These are phyloP conservation scores for Myripristis murdjan DNA, from an alignment of 2,797 vertebrate species.

Conservation along the genomic window DNA sequence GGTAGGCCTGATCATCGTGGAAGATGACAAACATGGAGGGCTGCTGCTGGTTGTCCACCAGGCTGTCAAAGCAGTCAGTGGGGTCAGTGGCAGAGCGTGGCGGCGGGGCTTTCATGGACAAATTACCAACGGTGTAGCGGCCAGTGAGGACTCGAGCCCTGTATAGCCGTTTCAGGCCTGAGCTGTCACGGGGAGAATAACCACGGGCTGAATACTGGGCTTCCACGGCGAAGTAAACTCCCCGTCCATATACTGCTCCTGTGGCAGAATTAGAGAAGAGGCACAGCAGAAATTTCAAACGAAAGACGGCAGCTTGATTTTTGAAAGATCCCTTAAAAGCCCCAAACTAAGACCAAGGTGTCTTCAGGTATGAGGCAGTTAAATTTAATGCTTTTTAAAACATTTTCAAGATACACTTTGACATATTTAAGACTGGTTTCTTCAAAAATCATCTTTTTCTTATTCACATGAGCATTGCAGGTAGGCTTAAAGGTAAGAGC, in stretches of 20 bases:
- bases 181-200: slow-evolving; percentile 39
- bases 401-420: too few species aligned
- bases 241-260: slow-evolving; percentile 58
- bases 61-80: slow-evolving; percentile 74
- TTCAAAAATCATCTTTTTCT: too few species aligned
- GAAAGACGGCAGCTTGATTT: too few species aligned
- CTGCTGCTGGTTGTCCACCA: slow-evolving; percentile 65
- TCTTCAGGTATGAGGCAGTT: too few species aligned
- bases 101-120: slow-evolving; percentile 43
- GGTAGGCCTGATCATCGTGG: slow-evolving; percentile 83
- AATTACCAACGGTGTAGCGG: slow-evolving; percentile 42
- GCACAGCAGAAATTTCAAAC: neutral
- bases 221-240: slow-evolving; percentile 79
- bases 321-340: too few species aligned
- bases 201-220: slow-evolving; percentile 52
- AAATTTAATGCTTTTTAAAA: too few species aligned
- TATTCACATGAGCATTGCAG: too few species aligned
- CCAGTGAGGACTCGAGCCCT: slow-evolving; percentile 77
- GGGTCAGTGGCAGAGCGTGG: slow-evolving; percentile 50
- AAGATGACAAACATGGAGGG: slow-evolving; percentile 80
- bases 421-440: too few species aligned
- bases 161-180: slow-evolving; percentile 64
- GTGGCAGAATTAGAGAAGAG: slow-evolving; percentile 6
- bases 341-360: too few species aligned
- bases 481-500: too few species aligned